phyloP scores from a whole-genome alignment of 2,113 vertebrate species.

The Podilymbus podiceps region DNA sequence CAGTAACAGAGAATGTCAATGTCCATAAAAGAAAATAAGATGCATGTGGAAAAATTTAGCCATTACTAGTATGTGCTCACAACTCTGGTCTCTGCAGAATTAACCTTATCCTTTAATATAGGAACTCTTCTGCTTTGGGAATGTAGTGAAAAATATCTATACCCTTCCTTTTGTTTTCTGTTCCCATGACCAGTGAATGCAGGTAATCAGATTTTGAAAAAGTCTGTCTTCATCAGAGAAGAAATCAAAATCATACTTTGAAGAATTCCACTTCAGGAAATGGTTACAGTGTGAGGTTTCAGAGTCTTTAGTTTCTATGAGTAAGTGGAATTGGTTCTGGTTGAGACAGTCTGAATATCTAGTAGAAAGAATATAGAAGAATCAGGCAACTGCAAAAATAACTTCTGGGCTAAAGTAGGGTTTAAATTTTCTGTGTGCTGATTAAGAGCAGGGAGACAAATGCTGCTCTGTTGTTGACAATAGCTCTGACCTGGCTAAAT shows the following conservation, averaged over 20 bases:
- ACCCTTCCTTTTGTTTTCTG: not conserved
- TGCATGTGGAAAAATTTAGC: not conserved
- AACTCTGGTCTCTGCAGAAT: not conserved
- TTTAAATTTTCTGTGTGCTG: not conserved
- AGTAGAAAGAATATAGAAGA: not conserved
- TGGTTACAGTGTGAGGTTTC: not conserved
- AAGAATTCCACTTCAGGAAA: not conserved
- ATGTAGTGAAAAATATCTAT: not conserved
- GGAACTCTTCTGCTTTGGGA: not conserved
- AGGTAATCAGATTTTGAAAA: not conserved
- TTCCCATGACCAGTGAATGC: not conserved
- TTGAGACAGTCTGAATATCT: not conserved
- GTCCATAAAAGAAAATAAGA: not conserved
- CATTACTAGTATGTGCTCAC: not conserved
- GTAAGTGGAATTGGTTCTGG: not conserved
- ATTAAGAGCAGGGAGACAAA: not conserved
- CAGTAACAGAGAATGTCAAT: not conserved
- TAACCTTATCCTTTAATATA: not conserved
- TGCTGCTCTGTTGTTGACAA: not conserved
- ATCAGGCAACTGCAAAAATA: not conserved
- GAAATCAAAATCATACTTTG: not conserved
- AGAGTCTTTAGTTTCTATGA: not conserved
- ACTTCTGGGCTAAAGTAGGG: not conserved
- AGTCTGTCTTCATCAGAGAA: not conserved
- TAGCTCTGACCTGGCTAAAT: not conserved